Percentiles rank a stretch among this genome's conserved stretches.
Evolutionary conservation across 2,888 invertebrate genomes (phyloP).

Genomic region (Drosophila meridiana): DNA sequence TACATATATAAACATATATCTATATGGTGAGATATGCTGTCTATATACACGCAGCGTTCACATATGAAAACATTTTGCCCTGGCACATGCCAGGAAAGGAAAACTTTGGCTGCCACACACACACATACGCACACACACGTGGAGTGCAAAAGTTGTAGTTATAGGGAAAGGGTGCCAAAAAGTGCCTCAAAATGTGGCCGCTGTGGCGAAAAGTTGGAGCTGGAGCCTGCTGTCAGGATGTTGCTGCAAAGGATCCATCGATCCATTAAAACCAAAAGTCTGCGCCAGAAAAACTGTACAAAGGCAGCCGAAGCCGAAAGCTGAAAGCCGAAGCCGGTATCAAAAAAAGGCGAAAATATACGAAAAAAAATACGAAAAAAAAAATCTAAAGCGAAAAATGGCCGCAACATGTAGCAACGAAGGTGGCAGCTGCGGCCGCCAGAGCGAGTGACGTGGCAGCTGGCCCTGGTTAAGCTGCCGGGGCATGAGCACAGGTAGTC

Average conservation of each 20-base stretch:
- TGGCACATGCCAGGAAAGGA: conserved; percentile 53
- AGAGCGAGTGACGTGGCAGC: conserved; percentile 42
- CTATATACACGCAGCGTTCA: conserved; percentile 22
- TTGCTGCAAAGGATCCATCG: conserved; percentile 65
- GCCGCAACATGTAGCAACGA: conserved; percentile 33
- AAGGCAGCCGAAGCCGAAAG: conserved; percentile 50
- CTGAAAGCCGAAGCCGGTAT: conserved; percentile 30
- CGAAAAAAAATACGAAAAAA: neutral
- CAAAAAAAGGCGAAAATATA: neutral
- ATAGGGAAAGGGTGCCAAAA: conserved; percentile 26
- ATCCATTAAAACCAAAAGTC: conserved; percentile 82
- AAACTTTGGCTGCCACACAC: conserved; percentile 50
- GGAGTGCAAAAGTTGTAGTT: conserved; percentile 30
- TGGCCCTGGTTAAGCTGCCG: conserved; percentile 61
- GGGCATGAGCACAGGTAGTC: conserved; percentile 77
- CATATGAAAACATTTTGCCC: conserved; percentile 43
- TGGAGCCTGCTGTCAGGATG: conserved; percentile 30
- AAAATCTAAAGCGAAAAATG: conserved; percentile 26
- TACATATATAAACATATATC: neutral
- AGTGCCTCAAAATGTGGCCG: conserved; percentile 45
- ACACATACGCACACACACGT: neutral
- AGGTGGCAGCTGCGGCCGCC: conserved; percentile 34
- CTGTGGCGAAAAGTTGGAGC: conserved; percentile 35
- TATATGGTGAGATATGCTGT: conserved; percentile 17
- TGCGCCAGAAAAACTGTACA: conserved; percentile 66